Evolutionary conservation across 2,797 vertebrate species (phyloP), one percentile per base, ranked within the genome.

Genomic region (Miichthys miiuy): DNA sequence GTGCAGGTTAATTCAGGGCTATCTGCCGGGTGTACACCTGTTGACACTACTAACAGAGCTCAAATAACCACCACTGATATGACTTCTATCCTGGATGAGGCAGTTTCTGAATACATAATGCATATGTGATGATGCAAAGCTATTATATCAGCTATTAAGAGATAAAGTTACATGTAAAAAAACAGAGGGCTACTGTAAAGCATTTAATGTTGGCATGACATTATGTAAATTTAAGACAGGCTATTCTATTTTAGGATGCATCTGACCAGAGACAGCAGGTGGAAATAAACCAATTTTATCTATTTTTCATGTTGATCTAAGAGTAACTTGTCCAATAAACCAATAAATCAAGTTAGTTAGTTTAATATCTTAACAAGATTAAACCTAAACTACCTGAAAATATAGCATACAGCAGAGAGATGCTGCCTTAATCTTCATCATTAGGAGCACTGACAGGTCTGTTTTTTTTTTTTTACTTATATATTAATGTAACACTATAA

Each of bases 11-110:
- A 81, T 79, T 75, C 42, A 66, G 30, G 52, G 25, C 58, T 76
- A 61, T 86, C 79, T 83, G 20, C 17, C 50, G 13, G 8, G 52
- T 84, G 57, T 74, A 82, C 51, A 81, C 65, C 27, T n/a, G 42
- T 3, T 80, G 77, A 84, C 55, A 75, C 34, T 41, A 55, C 48
- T 48, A 73, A 51, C 44, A 68, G 16, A 30, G 9, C n/a, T 38
- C 51, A 75, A 63, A 87, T 66, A 68, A 20, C 23, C 56, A 20
- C 17, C 34, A 58, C 52, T 81, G 75, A 75, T 77, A 64, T 65
- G 76, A 12, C 2, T 61, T 58, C 25, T 16, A 54, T 70, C 64
- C 41, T 54, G 52, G 38, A 27, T 13, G 56, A 72, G 14, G 17
- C 21, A 23, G 46, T 16, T 50, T 20, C 52, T 73, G 2, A 42